Conservation (phyloP, 2,113 vertebrate species). For the Spheniscus mendiculus region DNA sequence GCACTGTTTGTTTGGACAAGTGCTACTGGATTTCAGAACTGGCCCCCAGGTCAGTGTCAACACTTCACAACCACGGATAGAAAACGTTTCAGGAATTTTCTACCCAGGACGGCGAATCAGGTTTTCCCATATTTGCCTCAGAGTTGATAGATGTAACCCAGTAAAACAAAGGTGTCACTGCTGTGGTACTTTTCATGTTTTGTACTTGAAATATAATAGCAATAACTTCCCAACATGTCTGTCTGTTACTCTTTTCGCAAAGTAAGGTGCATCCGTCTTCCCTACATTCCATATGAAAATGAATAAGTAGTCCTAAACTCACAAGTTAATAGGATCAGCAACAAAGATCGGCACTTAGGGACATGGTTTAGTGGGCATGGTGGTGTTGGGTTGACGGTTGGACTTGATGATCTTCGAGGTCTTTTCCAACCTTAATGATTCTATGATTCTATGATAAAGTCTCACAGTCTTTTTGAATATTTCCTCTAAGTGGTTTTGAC, state of each 20-base stretch:
- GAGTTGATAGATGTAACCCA: not conserved
- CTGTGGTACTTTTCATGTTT: not conserved
- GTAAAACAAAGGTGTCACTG: not conserved
- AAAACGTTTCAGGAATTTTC: slow-evolving; percentile 31
- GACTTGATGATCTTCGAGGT: no score
- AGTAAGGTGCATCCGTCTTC: not conserved
- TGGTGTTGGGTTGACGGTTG: no score
- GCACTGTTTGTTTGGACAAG: slow-evolving; percentile 61
- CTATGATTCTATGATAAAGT: no score
- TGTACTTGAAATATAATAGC: not conserved
- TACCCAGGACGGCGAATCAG: not conserved
- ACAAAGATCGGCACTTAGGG: not conserved
- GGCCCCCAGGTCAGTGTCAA: slow-evolving; percentile 38
- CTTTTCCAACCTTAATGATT: no score
- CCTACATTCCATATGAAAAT: not conserved
- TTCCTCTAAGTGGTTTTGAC: not conserved
- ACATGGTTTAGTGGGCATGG: no score
- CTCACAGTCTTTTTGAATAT: not conserved
- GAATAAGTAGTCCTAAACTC: not conserved
- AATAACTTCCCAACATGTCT: not conserved
- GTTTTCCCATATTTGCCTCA: not conserved
- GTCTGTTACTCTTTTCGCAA: not conserved
- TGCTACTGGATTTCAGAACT: slow-evolving; percentile 54
- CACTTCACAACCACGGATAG: not conserved
- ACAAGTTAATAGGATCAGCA: not conserved